Base-by-base conservation (phyloP, 2,113 vertebrate species). In the Ardeotis arabs region DNA sequence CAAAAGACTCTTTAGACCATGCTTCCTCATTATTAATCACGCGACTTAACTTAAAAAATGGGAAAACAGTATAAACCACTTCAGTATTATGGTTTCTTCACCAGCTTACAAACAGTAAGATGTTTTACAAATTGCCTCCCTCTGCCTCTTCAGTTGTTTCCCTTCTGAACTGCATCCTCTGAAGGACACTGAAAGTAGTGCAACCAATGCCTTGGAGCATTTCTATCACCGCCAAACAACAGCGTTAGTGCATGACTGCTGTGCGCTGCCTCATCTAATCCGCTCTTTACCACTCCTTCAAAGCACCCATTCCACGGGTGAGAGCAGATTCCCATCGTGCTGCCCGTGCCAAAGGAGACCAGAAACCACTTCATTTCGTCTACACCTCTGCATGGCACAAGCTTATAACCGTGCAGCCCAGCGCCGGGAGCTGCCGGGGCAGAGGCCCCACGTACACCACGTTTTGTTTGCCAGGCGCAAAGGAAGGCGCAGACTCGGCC, bases 401-500 rank as follows among this genome's bases (percentile, higher is more conserved):
- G 14, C 6, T 15, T 3, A 1, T 2, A 6, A 6, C 0, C 2
- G 9, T 9, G 9, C 29, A 6, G 0, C 0, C 7, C 22, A 2
- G 27, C 14, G 7, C 19, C 27, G 3, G 7, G 4, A 15, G 16
- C 31, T 7, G 27, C 56, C 1, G 4, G 0, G 20, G 9, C 41
- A 22, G 6, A 10, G 19, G 12, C 25, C 27, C 0, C 28, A 1
- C 2, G 21, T 11, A 15, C 69, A 1, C 19, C 7, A 7, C 7
- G 16, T 59, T 31, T 7, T 41, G 41, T 44, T 44, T 17, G 37
- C 58, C 37, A 2, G 24, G 12, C 24, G 2, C 50, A 14, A 4
- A 3, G 0, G 7, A 3, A 7, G 14, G 10, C 1, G n/a, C 45
- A 4, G 15, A 7, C 8, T 0, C 4, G 33, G 50, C 24, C 2